These are phyloP conservation scores for Xanthorhoe spadicearia DNA, from an alignment of 2,888 invertebrate species.

Conservation along the genomic window DNA sequence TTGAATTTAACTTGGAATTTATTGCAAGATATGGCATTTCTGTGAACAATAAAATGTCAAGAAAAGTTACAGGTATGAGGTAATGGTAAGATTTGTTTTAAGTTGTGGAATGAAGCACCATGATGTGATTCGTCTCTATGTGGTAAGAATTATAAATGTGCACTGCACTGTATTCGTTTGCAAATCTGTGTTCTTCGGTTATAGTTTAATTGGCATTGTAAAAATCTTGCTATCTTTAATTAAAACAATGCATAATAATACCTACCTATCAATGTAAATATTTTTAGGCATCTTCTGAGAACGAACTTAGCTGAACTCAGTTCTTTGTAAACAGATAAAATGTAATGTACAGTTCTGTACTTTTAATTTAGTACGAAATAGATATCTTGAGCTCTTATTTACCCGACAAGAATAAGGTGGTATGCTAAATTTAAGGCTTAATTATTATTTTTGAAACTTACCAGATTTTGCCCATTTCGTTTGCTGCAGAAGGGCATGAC, in stretches of 20 bases:
- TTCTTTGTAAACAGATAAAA: background rate
- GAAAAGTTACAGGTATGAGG: background rate
- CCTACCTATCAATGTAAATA: background rate
- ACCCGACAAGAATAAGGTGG: no score
- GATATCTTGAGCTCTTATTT: no score
- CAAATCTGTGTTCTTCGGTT: background rate
- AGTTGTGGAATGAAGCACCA: background rate
- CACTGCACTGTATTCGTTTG: background rate
- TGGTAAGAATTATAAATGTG: background rate
- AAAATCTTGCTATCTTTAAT: background rate
- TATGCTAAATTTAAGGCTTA: no score
- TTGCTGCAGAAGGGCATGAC: no score
- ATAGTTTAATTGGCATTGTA: background rate
- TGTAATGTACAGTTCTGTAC: background rate
- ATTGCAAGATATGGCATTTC: background rate
- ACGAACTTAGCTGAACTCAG: background rate
- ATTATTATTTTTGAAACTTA: no score
- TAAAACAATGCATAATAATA: no score
- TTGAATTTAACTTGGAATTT: background rate
- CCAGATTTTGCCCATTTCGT: no score
- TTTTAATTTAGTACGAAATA: no score
- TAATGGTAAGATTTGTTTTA: background rate
- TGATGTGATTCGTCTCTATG: background rate
- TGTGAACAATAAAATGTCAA: background rate
- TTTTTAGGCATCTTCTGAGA: slow-evolving; percentile 1